Evolutionary conservation across 2,797 vertebrate species (phyloP).

Genomic region (Rhabdomys pumilio): DNA sequence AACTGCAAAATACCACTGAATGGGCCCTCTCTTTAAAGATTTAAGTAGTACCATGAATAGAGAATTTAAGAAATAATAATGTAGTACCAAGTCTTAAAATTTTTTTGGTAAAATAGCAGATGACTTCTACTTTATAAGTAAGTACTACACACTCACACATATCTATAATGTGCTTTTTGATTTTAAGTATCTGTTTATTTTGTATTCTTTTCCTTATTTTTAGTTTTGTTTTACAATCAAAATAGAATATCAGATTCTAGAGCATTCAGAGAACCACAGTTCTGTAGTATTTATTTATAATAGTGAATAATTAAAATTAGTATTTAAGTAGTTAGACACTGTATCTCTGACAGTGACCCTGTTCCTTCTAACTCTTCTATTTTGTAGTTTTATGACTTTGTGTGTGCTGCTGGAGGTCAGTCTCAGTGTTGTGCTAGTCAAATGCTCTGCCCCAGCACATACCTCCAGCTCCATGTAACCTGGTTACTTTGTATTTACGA

Average conservation of each 20-base stretch:
- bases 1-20: background rate
- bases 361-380: background rate
- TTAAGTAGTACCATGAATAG: background rate
- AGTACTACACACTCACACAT: slow-evolving; percentile 14
- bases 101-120: slow-evolving; percentile 22
- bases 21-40: background rate
- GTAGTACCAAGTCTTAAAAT: background rate
- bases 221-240: slow-evolving; percentile 36
- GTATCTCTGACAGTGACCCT: background rate
- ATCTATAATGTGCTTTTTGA: slow-evolving; percentile 25
- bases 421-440: background rate
- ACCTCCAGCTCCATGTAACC: background rate
- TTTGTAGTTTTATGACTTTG: background rate
- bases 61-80: slow-evolving; percentile 14
- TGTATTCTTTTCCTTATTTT: slow-evolving; percentile 59
- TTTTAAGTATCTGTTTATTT: slow-evolving; percentile 35
- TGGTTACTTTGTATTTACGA: slow-evolving; percentile 45
- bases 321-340: background rate
- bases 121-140: slow-evolving; percentile 47
- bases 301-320: slow-evolving; percentile 57
- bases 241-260: slow-evolving; percentile 65
- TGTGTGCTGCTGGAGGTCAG: background rate
- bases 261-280: background rate
- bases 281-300: slow-evolving; percentile 25
- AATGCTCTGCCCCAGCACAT: background rate